phyloP scores from a whole-genome alignment of 1,140 invertebrate genomes.

The Manduca sexta region DNA sequence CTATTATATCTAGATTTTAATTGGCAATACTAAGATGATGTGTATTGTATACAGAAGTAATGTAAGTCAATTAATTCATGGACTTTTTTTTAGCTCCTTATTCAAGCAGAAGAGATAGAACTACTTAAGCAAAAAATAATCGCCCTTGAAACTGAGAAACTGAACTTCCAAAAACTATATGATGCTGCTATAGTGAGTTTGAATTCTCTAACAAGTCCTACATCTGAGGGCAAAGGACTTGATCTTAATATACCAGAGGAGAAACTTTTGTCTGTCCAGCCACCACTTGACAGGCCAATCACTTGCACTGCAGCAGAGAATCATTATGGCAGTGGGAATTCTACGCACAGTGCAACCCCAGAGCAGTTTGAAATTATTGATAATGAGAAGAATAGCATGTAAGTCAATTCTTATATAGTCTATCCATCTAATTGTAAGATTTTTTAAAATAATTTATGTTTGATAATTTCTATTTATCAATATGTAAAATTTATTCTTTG shows the following conservation, averaged over 20 bases:
- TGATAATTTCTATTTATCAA: no score
- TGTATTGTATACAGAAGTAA: neutral
- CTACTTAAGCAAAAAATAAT: slow-evolving; percentile 72
- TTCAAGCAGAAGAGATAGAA: slow-evolving; percentile 74
- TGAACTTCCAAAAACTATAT: slow-evolving; percentile 72
- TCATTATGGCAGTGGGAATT: slow-evolving; percentile 67
- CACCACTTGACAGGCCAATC: slow-evolving; percentile 38
- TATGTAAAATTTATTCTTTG: no score
- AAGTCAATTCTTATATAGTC: slow-evolving; percentile 25
- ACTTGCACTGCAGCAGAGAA: slow-evolving; percentile 64
- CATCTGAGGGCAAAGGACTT: slow-evolving; percentile 49
- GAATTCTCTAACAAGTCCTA: slow-evolving; percentile 65
- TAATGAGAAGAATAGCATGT: slow-evolving; percentile 65
- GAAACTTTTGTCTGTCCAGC: slow-evolving; percentile 34
- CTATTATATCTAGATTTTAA: neutral
- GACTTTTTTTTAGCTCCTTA: slow-evolving; percentile 36
- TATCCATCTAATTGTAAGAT: no score
- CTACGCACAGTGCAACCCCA: slow-evolving; percentile 65
- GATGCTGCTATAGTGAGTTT: slow-evolving; percentile 68
- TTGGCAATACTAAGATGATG: neutral
- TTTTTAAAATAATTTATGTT: no score
- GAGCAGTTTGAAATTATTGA: slow-evolving; percentile 72
- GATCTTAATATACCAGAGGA: slow-evolving; percentile 50
- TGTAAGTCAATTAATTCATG: neutral
- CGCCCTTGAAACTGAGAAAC: slow-evolving; percentile 74